Percentiles rank a stretch among this genome's conserved stretches.
phyloP scores from a whole-genome alignment of 1,140 invertebrate species.

The Drosophila kohkoa region DNA sequence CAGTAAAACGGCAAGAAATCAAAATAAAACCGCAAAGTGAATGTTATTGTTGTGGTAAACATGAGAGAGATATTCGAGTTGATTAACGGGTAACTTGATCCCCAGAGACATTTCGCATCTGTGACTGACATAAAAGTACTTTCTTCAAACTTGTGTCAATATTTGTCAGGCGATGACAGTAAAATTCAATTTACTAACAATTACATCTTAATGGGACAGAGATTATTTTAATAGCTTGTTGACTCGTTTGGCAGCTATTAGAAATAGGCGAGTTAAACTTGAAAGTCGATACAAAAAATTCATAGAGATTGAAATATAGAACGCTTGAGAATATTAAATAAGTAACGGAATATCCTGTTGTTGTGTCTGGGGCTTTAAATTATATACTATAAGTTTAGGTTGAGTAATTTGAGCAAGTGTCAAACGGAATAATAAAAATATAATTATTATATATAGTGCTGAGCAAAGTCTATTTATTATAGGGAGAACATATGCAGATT shows the following conservation, averaged over 20 bases:
- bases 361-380: no score
- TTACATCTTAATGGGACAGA: not conserved
- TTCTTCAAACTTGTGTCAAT: not conserved
- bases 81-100: slow-evolving; percentile 9
- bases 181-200: not conserved
- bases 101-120: not conserved
- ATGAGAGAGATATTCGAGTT: not conserved
- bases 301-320: no score
- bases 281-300: not conserved
- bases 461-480: no score
- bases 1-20: not conserved
- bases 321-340: no score
- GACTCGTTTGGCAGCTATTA: not conserved
- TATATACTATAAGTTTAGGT: no score
- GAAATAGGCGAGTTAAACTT: not conserved
- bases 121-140: not conserved
- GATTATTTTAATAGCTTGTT: not conserved
- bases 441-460: no score
- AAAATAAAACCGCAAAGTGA: not conserved
- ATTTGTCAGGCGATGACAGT: not conserved
- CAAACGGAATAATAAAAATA: no score
- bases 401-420: no score
- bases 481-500: no score
- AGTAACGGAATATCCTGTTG: no score
- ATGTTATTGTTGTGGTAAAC: slow-evolving; percentile 1